A percentile compares a stretch with the other conserved stretches of the same genome.
Evolutionary conservation across 2,113 vertebrate species (phyloP).

Genomic region (Amblyopsis rosae): DNA sequence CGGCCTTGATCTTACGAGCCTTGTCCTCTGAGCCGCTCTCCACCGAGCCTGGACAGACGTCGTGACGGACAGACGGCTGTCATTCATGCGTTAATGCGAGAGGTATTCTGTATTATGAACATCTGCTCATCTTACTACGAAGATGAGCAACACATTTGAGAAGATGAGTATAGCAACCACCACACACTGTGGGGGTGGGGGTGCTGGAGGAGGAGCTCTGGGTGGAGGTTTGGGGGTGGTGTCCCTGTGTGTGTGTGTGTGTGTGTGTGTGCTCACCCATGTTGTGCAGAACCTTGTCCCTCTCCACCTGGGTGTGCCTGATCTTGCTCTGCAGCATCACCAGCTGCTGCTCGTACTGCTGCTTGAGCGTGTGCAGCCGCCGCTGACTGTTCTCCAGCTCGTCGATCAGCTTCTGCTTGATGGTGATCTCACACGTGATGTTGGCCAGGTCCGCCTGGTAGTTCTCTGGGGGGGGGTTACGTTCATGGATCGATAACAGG

Average conservation of each 20-base stretch:
- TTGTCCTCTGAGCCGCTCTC: conserved; percentile 94
- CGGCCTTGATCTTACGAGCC: conserved; percentile 89
- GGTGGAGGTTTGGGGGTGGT: too few species aligned
- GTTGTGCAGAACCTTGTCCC: conserved; percentile 95
- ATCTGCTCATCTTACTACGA: too few species aligned
- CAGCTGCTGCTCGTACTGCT: conserved; percentile 95
- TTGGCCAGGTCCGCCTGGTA: conserved; percentile 96
- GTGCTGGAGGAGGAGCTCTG: too few species aligned
- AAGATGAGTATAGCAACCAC: too few species aligned
- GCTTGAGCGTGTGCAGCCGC: conserved; percentile 92
- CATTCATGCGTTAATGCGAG: too few species aligned
- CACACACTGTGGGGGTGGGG: too few species aligned
- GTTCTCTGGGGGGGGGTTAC: conserved; percentile 72
- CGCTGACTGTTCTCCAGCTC: conserved; percentile 97
- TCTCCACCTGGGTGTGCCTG: conserved; percentile 91
- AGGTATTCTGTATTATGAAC: too few species aligned
- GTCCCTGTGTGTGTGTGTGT: too few species aligned
- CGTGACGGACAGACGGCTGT: background rate
- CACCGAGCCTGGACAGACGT: conserved; percentile 80
- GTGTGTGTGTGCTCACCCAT: conserved; percentile 79
- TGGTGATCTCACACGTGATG: conserved; percentile 98
- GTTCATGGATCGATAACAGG: too few species aligned
- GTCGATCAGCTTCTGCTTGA: conserved; percentile 98
- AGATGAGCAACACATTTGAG: too few species aligned
- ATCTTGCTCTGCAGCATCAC: conserved; percentile 98